Percentiles rank a stretch among this genome's conserved stretches.
These are phyloP conservation scores for Leucoma salicis DNA, from an alignment of 2,888 invertebrate genomes.

Conservation along the genomic window DNA sequence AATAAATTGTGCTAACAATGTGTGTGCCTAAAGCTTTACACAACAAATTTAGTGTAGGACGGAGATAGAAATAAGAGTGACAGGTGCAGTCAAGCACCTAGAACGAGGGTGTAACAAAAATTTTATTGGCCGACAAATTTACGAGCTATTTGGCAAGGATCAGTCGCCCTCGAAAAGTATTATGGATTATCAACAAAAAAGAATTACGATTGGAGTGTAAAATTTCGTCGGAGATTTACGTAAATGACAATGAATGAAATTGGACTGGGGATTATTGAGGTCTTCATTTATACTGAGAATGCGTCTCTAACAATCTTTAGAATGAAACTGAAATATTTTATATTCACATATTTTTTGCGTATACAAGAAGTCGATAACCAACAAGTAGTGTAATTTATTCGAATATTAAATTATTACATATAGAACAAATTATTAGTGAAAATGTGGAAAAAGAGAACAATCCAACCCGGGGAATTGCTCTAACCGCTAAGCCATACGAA, in stretches of 20 bases:
- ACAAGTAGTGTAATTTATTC: too few species aligned
- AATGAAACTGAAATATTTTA: too few species aligned
- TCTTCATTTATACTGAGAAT: slow-evolving; percentile 3
- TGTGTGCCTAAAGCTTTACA: slow-evolving; percentile 16
- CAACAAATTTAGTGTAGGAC: slow-evolving; percentile 22
- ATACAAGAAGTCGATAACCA: too few species aligned
- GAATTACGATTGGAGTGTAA: slow-evolving; percentile 35
- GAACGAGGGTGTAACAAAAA: slow-evolving; percentile 41
- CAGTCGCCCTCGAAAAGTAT: slow-evolving; percentile 36
- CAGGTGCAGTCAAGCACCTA: slow-evolving; percentile 46
- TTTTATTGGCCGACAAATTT: slow-evolving; percentile 40
- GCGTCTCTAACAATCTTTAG: not conserved
- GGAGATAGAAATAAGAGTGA: slow-evolving; percentile 38
- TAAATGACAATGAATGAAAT: slow-evolving; percentile 30
- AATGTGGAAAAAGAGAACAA: too few species aligned
- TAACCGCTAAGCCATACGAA: too few species aligned
- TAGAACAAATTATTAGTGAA: too few species aligned
- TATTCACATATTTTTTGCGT: too few species aligned
- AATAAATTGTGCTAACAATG: too few species aligned
- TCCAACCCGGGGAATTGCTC: too few species aligned
- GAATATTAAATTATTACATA: too few species aligned
- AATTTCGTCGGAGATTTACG: slow-evolving; percentile 26
- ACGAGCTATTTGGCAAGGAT: slow-evolving; percentile 37
- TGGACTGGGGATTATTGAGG: slow-evolving; percentile 11
- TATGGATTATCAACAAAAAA: slow-evolving; percentile 37